Conservation (phyloP, 2,113 vertebrate genomes). For the Circaetus cinerascens region DNA sequence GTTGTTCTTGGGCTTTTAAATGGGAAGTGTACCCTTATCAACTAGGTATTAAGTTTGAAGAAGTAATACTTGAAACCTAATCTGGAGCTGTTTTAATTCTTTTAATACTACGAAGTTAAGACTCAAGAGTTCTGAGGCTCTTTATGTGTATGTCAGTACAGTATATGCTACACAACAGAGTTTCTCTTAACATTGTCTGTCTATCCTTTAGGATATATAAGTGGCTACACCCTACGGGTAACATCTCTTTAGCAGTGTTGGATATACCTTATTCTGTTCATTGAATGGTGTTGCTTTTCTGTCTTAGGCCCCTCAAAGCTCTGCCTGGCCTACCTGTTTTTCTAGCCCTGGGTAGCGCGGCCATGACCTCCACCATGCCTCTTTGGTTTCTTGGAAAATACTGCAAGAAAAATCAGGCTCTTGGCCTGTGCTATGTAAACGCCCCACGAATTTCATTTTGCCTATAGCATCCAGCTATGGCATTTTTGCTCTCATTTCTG, state of each 20-base stretch:
- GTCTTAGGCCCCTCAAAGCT: neutral
- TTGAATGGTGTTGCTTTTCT: neutral
- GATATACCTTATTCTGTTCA: neutral
- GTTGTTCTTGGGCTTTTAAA: neutral
- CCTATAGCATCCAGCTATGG: neutral
- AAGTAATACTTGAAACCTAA: neutral
- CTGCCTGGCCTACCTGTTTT: neutral
- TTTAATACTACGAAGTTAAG: neutral
- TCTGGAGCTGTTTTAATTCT: neutral
- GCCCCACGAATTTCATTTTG: neutral
- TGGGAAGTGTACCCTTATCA: neutral
- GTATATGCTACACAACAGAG: fast-evolving
- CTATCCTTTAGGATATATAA: fast-evolving
- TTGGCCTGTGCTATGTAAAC: fast-evolving
- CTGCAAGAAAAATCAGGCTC: neutral
- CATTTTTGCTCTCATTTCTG: neutral
- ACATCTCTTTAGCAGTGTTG: neutral
- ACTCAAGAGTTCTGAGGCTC: neutral
- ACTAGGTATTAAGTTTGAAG: neutral
- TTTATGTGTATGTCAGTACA: too few relatives aligned
- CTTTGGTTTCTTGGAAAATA: neutral
- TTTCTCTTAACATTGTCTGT: neutral
- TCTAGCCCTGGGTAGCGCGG: fast-evolving
- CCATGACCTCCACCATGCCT: neutral
- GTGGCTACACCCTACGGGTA: neutral